Conservation (phyloP, 2,888 invertebrate genomes). For the Ptilodon capucinus region DNA sequence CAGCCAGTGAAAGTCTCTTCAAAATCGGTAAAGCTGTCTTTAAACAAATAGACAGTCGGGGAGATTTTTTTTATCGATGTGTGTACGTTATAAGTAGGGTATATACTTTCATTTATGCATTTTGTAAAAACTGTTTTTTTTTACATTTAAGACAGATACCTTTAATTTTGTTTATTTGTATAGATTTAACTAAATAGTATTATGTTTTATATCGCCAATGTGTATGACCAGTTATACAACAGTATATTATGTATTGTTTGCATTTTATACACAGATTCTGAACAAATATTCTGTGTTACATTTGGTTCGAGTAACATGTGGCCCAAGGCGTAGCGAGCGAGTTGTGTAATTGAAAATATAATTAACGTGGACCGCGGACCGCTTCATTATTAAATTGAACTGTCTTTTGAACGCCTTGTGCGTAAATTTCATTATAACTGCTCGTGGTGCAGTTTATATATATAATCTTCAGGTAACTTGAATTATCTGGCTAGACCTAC, state of each 20-base stretch:
- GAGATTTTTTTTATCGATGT: no score
- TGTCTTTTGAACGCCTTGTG: conserved; percentile 60
- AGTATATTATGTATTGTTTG: conserved; percentile 10
- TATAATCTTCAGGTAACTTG: conserved; percentile 17
- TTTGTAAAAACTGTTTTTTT: no score
- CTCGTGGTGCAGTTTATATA: conserved; percentile 13
- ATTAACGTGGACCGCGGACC: conserved; percentile 60
- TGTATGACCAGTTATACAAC: not conserved
- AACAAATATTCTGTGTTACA: conserved; percentile 48
- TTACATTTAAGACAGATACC: no score
- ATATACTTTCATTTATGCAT: no score
- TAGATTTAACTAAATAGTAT: no score
- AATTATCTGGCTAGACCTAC: conserved; percentile 1
- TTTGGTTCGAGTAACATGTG: conserved; percentile 44
- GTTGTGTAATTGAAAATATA: conserved; percentile 74
- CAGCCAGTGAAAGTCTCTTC: no score
- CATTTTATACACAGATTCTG: conserved; percentile 26
- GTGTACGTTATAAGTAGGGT: no score
- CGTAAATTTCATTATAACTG: conserved; percentile 43
- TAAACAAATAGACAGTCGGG: no score
- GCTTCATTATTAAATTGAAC: conserved; percentile 68
- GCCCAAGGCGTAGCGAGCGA: conserved; percentile 50
- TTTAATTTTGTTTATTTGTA: no score
- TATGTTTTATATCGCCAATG: no score
- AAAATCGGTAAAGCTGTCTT: no score